A percentile compares a stretch with the other conserved stretches of the same genome.
phyloP scores from a whole-genome alignment of 2,113 vertebrate genomes.

The Datnioides undecimradiatus region DNA sequence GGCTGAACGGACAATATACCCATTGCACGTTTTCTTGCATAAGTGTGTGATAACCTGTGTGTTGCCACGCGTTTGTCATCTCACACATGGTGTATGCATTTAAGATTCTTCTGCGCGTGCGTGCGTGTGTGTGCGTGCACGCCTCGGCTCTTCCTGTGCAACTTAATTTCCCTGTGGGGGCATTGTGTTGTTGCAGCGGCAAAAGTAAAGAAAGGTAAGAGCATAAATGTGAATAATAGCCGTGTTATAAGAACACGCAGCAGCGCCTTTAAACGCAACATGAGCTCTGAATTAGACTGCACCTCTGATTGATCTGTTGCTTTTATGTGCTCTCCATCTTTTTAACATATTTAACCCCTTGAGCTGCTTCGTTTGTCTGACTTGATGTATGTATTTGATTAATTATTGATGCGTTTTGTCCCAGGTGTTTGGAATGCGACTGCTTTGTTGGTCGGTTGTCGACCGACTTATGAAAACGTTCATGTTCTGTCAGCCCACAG shows the following conservation, averaged over 20 bases:
- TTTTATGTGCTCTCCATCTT: neutral
- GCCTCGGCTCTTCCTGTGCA: neutral
- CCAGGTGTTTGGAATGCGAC: neutral
- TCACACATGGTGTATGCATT: neutral
- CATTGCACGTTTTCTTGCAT: neutral
- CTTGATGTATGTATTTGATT: neutral
- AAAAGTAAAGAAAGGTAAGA: neutral
- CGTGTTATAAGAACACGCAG: neutral
- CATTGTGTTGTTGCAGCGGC: slow-evolving; percentile 6
- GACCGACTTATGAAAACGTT: neutral
- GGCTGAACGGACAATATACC: neutral
- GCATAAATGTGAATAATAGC: slow-evolving; percentile 7
- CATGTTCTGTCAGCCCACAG: neutral
- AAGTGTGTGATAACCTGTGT: slow-evolving; percentile 13
- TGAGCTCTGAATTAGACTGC: neutral
- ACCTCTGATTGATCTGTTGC: neutral
- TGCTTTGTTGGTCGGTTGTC: neutral
- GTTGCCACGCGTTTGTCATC: slow-evolving; percentile 3
- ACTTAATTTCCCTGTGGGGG: slow-evolving; percentile 28
- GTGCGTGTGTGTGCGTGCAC: neutral
- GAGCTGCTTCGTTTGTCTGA: neutral
- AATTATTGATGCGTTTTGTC: neutral
- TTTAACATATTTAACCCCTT: too few species aligned
- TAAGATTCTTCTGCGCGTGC: neutral
- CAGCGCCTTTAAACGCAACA: neutral